Evolutionary conservation across 2,797 vertebrate species (phyloP).

Genomic region (Synaphobranchus kaupii): DNA sequence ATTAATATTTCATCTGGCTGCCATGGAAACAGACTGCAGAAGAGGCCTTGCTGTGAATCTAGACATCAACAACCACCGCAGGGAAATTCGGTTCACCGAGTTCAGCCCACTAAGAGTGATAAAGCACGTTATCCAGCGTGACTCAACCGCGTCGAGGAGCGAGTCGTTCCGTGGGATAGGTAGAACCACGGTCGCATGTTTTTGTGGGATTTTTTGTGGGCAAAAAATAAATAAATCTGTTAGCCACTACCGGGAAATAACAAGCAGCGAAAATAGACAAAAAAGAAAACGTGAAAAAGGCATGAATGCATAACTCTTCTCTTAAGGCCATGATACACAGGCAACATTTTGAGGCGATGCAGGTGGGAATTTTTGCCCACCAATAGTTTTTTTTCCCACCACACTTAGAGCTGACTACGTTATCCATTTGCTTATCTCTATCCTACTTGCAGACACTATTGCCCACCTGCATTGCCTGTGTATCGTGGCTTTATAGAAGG

Average conservation of each 20-base stretch:
- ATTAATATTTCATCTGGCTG: slow-evolving; percentile 46
- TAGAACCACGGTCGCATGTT: too few relatives aligned
- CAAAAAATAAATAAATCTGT: background rate
- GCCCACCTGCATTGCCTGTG: too few relatives aligned
- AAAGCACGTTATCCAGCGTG: background rate
- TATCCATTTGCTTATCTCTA: too few relatives aligned
- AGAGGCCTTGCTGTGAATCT: slow-evolving; percentile 33
- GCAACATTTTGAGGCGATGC: background rate
- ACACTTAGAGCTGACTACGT: too few relatives aligned
- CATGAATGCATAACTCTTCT: background rate
- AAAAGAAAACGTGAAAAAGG: background rate
- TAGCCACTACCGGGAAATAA: background rate
- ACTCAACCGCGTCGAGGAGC: background rate
- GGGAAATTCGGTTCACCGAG: background rate
- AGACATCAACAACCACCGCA: background rate
- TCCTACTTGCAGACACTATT: too few relatives aligned
- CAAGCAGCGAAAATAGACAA: background rate
- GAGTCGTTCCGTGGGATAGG: background rate
- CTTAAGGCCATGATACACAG: background rate
- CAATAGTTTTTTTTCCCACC: background rate
- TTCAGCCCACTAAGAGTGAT: background rate
- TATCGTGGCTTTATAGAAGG: background rate
- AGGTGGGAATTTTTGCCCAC: background rate
- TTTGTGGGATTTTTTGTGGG: background rate
- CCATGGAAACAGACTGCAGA: slow-evolving; percentile 42